Conservation (phyloP, 2,888 invertebrate species). For the Hirtodrosophila histrioides region DNA sequence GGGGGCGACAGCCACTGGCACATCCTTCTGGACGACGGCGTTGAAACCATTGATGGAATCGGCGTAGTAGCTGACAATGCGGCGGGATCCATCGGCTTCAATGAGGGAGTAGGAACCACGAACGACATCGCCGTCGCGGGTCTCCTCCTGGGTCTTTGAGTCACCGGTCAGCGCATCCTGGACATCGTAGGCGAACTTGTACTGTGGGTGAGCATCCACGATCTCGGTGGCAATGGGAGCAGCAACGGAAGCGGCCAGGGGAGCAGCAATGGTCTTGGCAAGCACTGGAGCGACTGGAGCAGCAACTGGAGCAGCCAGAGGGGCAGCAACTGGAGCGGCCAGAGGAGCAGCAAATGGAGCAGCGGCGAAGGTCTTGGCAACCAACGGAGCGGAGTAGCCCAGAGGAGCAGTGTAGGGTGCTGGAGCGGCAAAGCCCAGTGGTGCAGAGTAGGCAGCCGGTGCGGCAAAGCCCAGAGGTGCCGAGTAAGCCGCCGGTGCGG, state of each 20-base stretch:
- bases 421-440: slow-evolving; percentile 52
- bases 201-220: slow-evolving; percentile 82
- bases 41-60: slow-evolving; percentile 83
- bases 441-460: slow-evolving; percentile 48
- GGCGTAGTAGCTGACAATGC: slow-evolving; percentile 83
- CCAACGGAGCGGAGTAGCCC: slow-evolving; percentile 37
- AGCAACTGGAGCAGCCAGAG: slow-evolving; percentile 39
- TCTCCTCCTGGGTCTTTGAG: slow-evolving; percentile 83
- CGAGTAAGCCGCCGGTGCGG: slow-evolving; percentile 50
- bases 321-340: slow-evolving; percentile 38
- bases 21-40: slow-evolving; percentile 81
- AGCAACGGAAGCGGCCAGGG: slow-evolving; percentile 75
- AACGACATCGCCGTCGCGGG: slow-evolving; percentile 83
- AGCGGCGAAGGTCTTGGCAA: slow-evolving; percentile 50
- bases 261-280: slow-evolving; percentile 38
- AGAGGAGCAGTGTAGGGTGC: slow-evolving; percentile 33
- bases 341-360: slow-evolving; percentile 46
- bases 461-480: slow-evolving; percentile 51
- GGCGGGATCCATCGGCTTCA: slow-evolving; percentile 83
- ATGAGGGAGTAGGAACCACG: slow-evolving; percentile 83
- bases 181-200: slow-evolving; percentile 83
- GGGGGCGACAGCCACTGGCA: slow-evolving; percentile 65
- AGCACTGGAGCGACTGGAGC: slow-evolving; percentile 63
- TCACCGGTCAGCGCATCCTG: slow-evolving; percentile 83
- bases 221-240: slow-evolving; percentile 83